Evolutionary conservation across 1,140 invertebrate species (phyloP).

Genomic region (Drosophila melanica): DNA sequence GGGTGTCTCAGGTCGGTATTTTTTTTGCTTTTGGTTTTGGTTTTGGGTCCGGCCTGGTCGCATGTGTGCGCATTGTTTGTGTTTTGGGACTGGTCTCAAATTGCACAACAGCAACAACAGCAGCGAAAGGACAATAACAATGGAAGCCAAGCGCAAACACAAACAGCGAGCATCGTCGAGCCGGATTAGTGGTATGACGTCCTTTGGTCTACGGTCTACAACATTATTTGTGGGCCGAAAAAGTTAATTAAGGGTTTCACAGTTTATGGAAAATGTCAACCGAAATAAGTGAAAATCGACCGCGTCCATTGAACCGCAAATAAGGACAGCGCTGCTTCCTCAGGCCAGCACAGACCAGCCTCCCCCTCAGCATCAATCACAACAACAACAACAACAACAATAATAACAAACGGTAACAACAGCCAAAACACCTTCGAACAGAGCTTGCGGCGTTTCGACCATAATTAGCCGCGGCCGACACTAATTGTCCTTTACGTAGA

Average conservation of each 20-base stretch:
- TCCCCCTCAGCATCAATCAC: neutral
- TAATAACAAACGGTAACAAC: neutral
- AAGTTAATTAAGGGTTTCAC: slow-evolving; percentile 81
- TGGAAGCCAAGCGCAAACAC: slow-evolving; percentile 14
- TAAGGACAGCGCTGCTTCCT: neutral
- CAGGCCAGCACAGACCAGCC: neutral
- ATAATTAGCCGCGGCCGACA: slow-evolving; percentile 71
- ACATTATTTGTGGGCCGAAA: slow-evolving; percentile 50
- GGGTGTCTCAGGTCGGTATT: neutral
- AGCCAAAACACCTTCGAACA: slow-evolving; percentile 14
- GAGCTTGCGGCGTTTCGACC: slow-evolving; percentile 59
- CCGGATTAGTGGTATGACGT: slow-evolving; percentile 43
- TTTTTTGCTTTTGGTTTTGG: neutral
- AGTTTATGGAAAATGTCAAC: slow-evolving; percentile 67
- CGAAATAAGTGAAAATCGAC: slow-evolving; percentile 18
- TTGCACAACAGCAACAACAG: slow-evolving; percentile 53
- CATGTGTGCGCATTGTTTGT: slow-evolving; percentile 19
- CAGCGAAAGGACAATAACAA: slow-evolving; percentile 9
- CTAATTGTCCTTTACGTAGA: slow-evolving; percentile 61
- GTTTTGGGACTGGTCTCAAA: slow-evolving; percentile 40
- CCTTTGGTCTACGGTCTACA: slow-evolving; percentile 3
- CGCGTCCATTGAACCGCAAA: slow-evolving; percentile 8
- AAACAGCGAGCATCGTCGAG: slow-evolving; percentile 22
- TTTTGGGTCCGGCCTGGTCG: slow-evolving; percentile 11
- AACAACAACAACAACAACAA: neutral